Base-by-base conservation (phyloP, 2,888 invertebrate genomes). In the Amblyjoppa proteus region DNA sequence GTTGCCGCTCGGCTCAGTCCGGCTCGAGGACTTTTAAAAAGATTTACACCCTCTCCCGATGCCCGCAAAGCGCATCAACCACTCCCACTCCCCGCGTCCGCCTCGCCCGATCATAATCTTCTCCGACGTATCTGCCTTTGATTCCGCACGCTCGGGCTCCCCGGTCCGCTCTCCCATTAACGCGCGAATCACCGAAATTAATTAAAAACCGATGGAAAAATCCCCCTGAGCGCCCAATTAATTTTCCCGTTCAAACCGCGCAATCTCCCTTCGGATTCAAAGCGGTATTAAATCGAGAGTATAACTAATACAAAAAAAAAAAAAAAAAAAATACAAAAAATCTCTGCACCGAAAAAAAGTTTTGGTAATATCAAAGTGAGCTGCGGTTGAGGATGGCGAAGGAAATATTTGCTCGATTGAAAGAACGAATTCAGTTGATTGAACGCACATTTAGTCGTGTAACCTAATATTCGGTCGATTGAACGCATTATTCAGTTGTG, bases 21-120 rank as follows among this genome's bases (percentile, higher is more conserved):
- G 68, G 69, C 66, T 79, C 83, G 70, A 75, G 74, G 78, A 69
- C 78, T 81, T 71, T 81, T 41, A 74, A 78, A 73, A 82, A 82
- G 78, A 78, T 85, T 85, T 81, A 78, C 84, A 71, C 78, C 78
- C 78, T 81, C 77, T 58, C 56, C 58, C 38, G 69, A 71, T 61
- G 25, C 77, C 38, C 41, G 79, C 83, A 79, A 83, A 83, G 45
- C 74, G 31, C 74, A 75, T 61, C 38, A 49, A 28, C 68, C 68
- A 31, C 64, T 51, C 34, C 53, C 45, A 6, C 41, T 56, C 31
- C 20, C 53, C 31, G 41, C 11, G 34, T n/a, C 4, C 56, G 41
- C 38, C 45, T 28, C 66, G 45, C 81, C 20, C 41, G 58, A 61
- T 81, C 38, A 78, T 78, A 74, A 73, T 82, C 81, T 77, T 64